Conservation (phyloP, 2,113 vertebrate genomes). For the Pangasianodon hypophthalmus region DNA sequence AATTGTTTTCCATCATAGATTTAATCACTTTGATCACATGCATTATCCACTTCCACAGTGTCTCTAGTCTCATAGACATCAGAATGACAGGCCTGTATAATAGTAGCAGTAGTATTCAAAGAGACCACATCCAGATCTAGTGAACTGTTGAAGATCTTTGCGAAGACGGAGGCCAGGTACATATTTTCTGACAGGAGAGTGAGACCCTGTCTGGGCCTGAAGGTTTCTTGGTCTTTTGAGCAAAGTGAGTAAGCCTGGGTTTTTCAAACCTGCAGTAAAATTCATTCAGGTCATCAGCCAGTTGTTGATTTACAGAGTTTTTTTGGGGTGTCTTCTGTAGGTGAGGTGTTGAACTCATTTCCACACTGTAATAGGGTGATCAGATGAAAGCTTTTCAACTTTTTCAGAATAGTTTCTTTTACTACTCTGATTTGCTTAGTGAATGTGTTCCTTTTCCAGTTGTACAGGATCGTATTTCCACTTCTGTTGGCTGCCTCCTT, state of each 20-base stretch:
- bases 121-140: neutral
- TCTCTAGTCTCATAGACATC: too few species aligned
- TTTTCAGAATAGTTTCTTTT: neutral
- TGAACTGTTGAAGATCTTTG: neutral
- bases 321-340: neutral
- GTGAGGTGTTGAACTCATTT: neutral
- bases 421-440: neutral
- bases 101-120: neutral
- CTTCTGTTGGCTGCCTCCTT: neutral
- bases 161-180: neutral
- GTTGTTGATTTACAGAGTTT: neutral
- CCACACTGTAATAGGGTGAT: neutral
- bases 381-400: neutral
- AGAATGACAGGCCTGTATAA: too few species aligned
- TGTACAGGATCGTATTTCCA: neutral
- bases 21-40: too few species aligned
- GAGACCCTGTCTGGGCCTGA: neutral
- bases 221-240: neutral
- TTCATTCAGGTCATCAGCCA: neutral
- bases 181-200: neutral
- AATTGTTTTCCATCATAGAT: too few species aligned
- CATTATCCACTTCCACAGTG: too few species aligned
- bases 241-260: neutral
- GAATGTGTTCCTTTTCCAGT: neutral
- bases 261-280: neutral